Conservation (phyloP, 2,797 vertebrate genomes). For the Tachyglossus aculeatus region DNA sequence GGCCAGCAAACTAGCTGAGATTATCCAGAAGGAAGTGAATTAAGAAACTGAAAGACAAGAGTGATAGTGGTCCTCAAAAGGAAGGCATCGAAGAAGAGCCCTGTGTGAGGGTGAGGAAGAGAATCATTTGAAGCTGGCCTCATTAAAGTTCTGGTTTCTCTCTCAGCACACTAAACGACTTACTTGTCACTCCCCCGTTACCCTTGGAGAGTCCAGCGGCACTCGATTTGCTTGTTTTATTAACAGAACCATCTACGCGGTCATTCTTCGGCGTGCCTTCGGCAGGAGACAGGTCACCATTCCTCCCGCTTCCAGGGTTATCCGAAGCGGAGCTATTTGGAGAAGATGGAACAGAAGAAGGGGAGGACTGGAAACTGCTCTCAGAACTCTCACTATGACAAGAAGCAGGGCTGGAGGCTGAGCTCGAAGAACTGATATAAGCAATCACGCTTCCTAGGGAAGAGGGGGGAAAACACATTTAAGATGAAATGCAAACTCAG, state of each 20-base stretch:
- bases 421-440: conserved; percentile 93
- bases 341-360: conserved; percentile 83
- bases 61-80: neutral
- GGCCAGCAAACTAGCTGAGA: neutral
- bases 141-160: neutral
- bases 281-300: conserved; percentile 61
- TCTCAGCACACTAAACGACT: conserved; percentile 50
- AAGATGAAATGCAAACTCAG: neutral
- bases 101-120: neutral
- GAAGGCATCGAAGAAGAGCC: neutral
- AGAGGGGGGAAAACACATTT: conserved; percentile 39
- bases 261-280: conserved; percentile 72
- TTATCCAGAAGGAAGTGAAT: conserved; percentile 18
- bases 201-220: conserved; percentile 76
- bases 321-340: conserved; percentile 79
- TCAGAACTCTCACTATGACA: conserved; percentile 87
- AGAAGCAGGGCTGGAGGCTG: conserved; percentile 88
- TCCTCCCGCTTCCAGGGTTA: conserved; percentile 68
- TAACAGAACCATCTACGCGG: conserved; percentile 68
- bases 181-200: conserved; percentile 89
- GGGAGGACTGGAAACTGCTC: conserved; percentile 82
- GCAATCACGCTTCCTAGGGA: conserved; percentile 92
- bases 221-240: conserved; percentile 69
- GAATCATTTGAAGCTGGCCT: neutral
- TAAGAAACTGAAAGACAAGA: conserved; percentile 1